A percentile compares a stretch with the other conserved stretches of the same genome.
Conservation (phyloP, 1,140 invertebrate genomes). For the Agrypnia vestita region DNA sequence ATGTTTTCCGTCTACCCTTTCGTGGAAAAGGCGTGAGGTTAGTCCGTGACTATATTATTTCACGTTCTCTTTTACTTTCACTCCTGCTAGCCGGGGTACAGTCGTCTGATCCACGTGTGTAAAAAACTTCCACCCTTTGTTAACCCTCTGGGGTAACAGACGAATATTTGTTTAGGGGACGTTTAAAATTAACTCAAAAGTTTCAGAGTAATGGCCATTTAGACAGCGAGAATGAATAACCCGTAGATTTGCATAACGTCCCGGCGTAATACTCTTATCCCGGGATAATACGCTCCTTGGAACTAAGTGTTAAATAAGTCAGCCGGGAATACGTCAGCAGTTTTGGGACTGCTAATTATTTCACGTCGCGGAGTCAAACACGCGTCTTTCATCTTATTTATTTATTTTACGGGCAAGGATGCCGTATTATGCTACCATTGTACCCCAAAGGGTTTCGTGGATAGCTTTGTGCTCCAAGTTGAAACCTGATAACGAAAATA, state of each 20-base stretch:
- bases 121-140: conserved; percentile 6
- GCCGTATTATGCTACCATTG: too few relatives aligned
- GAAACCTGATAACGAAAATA: too few relatives aligned
- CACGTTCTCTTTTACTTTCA: too few relatives aligned
- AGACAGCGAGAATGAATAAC: conserved; percentile 31
- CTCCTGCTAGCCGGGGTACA: too few relatives aligned
- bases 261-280: not conserved
- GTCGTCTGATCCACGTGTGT: not conserved
- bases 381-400: too few relatives aligned
- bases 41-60: too few relatives aligned
- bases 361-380: conserved; percentile 10
- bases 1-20: too few relatives aligned
- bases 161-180: conserved; percentile 39
- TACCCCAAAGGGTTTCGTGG: too few relatives aligned
- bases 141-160: conserved; percentile 13
- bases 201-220: conserved; percentile 30
- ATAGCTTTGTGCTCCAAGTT: too few relatives aligned
- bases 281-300: conserved; percentile 25
- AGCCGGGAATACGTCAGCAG: conserved; percentile 18
- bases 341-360: conserved; percentile 39
- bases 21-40: too few relatives aligned
- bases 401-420: too few relatives aligned
- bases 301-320: conserved; percentile 39
- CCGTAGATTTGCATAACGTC: conserved; percentile 20
- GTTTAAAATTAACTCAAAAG: conserved; percentile 33